Conservation (phyloP, 2,888 invertebrate genomes). For the Drosophila meridionalis region DNA sequence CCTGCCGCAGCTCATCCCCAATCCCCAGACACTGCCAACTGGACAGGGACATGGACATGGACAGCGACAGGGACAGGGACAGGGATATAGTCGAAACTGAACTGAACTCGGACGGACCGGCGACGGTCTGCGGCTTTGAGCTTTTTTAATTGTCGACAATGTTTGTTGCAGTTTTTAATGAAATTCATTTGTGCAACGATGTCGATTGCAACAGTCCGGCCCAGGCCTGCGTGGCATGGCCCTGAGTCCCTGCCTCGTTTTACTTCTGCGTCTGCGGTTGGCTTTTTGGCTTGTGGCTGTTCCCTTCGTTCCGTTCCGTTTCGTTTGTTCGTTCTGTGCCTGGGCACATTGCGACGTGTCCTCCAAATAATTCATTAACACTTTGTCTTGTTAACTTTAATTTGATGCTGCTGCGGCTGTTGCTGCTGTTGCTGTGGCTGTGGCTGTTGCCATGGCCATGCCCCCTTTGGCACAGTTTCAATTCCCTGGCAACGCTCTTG, state of each 20-base stretch:
- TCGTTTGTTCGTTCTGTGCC: slow-evolving; percentile 16
- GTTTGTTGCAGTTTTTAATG: slow-evolving; percentile 79
- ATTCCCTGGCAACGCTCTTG: slow-evolving; percentile 1
- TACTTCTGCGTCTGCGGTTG: slow-evolving; percentile 56
- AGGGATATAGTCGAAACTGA: slow-evolving; percentile 21
- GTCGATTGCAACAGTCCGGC: slow-evolving; percentile 53
- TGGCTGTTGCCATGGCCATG: slow-evolving; percentile 11
- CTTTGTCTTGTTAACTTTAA: slow-evolving; percentile 82
- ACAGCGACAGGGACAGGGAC: slow-evolving; percentile 15
- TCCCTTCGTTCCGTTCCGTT: slow-evolving; percentile 10
- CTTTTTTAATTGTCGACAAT: slow-evolving; percentile 80
- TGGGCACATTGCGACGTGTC: slow-evolving; percentile 76
- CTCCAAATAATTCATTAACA: slow-evolving; percentile 85
- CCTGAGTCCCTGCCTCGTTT: slow-evolving; percentile 44
- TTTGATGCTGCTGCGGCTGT: slow-evolving; percentile 58
- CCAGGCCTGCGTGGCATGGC: slow-evolving; percentile 35
- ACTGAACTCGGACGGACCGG: slow-evolving; percentile 24
- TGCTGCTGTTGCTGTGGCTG: slow-evolving; percentile 1
- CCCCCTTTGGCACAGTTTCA: slow-evolving; percentile 19
- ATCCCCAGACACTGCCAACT: slow-evolving; percentile 48
- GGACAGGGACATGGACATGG: slow-evolving; percentile 16
- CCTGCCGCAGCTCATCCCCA: slow-evolving; percentile 62
- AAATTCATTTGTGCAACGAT: slow-evolving; percentile 73
- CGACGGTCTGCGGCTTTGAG: slow-evolving; percentile 60
- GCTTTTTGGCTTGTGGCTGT: slow-evolving; percentile 29